Evolutionary conservation across 1,140 invertebrate genomes (phyloP).

Genomic region (Cydia fagiglandana): DNA sequence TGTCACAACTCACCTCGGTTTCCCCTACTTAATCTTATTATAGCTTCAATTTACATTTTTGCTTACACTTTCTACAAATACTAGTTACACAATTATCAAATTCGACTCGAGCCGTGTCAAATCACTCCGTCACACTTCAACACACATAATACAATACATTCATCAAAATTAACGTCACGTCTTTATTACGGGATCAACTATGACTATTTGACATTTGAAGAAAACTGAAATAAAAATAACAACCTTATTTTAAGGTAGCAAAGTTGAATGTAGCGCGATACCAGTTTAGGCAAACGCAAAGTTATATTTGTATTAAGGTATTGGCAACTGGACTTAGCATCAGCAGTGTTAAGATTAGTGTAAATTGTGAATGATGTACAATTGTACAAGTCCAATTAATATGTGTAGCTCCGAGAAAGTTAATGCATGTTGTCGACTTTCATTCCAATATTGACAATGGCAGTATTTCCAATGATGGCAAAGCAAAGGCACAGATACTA

Average conservation of each 20-base stretch:
- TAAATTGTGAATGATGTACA: slow-evolving; percentile 3
- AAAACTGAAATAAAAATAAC: not conserved
- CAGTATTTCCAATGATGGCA: not conserved
- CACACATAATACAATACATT: slow-evolving; percentile 35
- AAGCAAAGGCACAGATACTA: too few relatives aligned
- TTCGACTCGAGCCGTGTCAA: slow-evolving; percentile 20
- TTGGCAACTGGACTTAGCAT: slow-evolving; percentile 19
- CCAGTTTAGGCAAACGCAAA: not conserved
- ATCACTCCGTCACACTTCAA: slow-evolving; percentile 36
- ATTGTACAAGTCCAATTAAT: slow-evolving; percentile 14
- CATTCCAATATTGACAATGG: not conserved
- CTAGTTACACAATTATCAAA: slow-evolving; percentile 20
- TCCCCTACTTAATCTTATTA: too few relatives aligned
- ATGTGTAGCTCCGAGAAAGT: not conserved
- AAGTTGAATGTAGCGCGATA: not conserved
- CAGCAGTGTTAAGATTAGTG: slow-evolving; percentile 18
- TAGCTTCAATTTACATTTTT: not conserved
- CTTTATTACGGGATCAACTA: slow-evolving; percentile 35
- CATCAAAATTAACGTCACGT: slow-evolving; percentile 45
- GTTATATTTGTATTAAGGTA: not conserved
- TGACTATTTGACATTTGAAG: not conserved
- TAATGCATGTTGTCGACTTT: not conserved
- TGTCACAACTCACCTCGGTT: too few relatives aligned
- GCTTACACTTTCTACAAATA: slow-evolving; percentile 1
- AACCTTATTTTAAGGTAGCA: not conserved